phyloP scores from a whole-genome alignment of 2,888 invertebrate genomes.

The Orthosia gothica region DNA sequence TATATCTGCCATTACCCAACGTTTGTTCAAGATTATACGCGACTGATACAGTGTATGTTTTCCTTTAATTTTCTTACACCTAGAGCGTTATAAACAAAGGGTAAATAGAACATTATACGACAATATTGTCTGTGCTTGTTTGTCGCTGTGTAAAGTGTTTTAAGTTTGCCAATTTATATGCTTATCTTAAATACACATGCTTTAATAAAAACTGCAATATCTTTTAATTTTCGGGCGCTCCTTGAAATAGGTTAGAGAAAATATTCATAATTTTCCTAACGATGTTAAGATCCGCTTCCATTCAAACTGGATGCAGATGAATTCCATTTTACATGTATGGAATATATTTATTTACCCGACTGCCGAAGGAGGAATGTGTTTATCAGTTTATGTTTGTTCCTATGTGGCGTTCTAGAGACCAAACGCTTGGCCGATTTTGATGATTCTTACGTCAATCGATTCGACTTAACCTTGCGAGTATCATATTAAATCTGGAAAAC shows the following conservation, averaged over 20 bases:
- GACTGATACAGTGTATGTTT: conserved; percentile 40
- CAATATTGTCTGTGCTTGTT: conserved; percentile 29
- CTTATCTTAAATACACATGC: conserved; percentile 18
- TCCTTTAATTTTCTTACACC: conserved; percentile 42
- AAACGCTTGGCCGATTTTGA: too few relatives aligned
- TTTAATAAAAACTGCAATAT: background rate
- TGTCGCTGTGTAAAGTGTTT: conserved; percentile 24
- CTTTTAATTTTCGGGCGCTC: background rate
- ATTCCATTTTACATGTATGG: too few relatives aligned
- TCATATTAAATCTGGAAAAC: too few relatives aligned
- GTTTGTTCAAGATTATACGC: conserved; percentile 39
- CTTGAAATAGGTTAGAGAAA: background rate
- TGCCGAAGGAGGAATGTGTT: too few relatives aligned
- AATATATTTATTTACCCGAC: too few relatives aligned
- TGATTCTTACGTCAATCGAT: too few relatives aligned
- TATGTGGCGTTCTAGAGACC: too few relatives aligned
- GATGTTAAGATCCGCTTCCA: background rate
- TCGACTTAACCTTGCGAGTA: too few relatives aligned
- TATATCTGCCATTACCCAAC: conserved; percentile 23
- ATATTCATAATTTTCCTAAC: background rate
- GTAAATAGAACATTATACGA: conserved; percentile 48
- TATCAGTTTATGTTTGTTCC: too few relatives aligned
- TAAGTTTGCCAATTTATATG: conserved; percentile 28
- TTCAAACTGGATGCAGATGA: background rate
- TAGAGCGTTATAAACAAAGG: conserved; percentile 19